Base-by-base conservation (phyloP, 64 coral and sea anemone genomes). In the Exaiptasia diaphana region DNA sequence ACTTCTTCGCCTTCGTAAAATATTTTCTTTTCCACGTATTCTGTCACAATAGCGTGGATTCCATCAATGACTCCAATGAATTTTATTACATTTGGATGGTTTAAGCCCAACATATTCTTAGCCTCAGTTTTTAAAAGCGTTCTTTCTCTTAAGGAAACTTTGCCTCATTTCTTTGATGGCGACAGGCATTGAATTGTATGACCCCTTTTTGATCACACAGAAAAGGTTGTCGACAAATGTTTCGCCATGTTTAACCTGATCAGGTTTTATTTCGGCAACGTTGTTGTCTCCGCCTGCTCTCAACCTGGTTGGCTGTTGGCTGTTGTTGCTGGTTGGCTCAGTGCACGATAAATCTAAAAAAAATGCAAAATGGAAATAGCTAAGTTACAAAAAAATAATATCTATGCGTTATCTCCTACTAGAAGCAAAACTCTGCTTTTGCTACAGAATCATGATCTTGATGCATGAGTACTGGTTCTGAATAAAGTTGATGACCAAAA, bases 11-110 rank as follows among this genome's bases (percentile, higher is more conserved):
- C 49, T 4, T 77, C 74, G 24, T 69, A 49, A n/a, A 49, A 15
- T 29, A 87, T 53, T 44, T 54, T 23, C 54, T 70, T 87, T 78
- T 87, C 85, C 15, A 87, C 33, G 31, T 77, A 44, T 57, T 87
- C 85, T 2, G 28, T 87, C 1, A 87, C 60, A 27, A 87, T 73
- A 38, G 50, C 50, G 50, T 22, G 24, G 24, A 14, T 14, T 18
- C 24, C 15, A 5, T 14, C 15, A 5, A 54, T 3, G 3, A 54
- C 24, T 4, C 50, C 50, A 18, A 5, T 3, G 14, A 54, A 54
- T 15, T 54, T 54, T 4, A 54, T 54, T 3, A 54, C 15, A 15
- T 54, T 54, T 4, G 50, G 15, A 54, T 54, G 50, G 5, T 6
- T 8, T 15, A 46, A 46, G 43, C 43, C 6, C 6, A 6, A 46